Percentiles rank a stretch among this genome's conserved stretches.
These are phyloP conservation scores for Poeciliopsis paucimaculata DNA, from an alignment of 2,797 vertebrate species.

Conservation along the genomic window DNA sequence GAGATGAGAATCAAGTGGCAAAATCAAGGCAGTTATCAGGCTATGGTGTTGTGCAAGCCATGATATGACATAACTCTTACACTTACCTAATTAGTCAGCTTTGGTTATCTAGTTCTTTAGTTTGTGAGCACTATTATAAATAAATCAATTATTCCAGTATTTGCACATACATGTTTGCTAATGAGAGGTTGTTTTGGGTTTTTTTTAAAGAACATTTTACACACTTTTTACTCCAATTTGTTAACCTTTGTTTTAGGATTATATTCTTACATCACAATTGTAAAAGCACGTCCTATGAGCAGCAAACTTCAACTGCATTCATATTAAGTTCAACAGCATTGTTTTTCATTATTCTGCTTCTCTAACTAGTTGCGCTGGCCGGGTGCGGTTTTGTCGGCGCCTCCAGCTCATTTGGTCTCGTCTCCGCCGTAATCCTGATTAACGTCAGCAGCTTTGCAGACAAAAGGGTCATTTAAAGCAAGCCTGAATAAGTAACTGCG, in stretches of 20 bases:
- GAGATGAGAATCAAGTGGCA: too few species aligned
- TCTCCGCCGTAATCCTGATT: slow-evolving; percentile 1
- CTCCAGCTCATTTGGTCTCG: background rate
- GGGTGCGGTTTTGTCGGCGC: background rate
- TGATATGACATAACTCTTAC: background rate
- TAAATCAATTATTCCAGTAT: background rate
- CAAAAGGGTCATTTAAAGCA: background rate
- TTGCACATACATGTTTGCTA: background rate
- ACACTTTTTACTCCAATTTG: background rate
- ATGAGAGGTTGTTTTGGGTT: background rate
- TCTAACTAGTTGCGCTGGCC: background rate
- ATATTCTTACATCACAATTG: background rate
- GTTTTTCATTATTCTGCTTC: background rate
- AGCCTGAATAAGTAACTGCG: background rate
- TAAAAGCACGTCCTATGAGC: background rate
- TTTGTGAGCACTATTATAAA: background rate
- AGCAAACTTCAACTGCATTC: background rate
- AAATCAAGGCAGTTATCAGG: too few species aligned
- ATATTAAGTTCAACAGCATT: background rate
- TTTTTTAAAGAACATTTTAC: background rate
- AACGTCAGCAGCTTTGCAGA: background rate
- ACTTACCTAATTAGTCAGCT: background rate
- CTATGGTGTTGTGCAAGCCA: too few species aligned
- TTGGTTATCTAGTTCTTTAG: background rate
- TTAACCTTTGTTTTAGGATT: background rate